Conservation (phyloP, 2,888 invertebrate species). For the Drosophila cognata region DNA sequence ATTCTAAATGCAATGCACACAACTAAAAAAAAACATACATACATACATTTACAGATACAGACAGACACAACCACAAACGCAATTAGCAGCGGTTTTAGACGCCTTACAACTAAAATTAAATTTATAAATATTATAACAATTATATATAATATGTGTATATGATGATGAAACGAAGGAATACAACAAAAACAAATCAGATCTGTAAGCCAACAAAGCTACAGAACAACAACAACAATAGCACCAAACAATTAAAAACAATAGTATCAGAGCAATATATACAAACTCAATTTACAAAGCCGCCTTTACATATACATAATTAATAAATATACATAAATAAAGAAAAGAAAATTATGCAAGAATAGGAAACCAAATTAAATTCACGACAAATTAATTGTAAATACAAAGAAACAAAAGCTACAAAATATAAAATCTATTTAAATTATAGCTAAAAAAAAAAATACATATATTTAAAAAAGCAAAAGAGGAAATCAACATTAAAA, state of each 20-base stretch:
- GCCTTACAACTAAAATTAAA: conserved; percentile 66
- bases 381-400: conserved; percentile 56
- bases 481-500: conserved; percentile 31
- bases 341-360: conserved; percentile 33
- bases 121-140: conserved; percentile 37
- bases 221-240: conserved; percentile 34
- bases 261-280: conserved; percentile 55
- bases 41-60: conserved; percentile 14
- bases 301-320: conserved; percentile 27
- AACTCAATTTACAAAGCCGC: conserved; percentile 44
- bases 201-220: conserved; percentile 32
- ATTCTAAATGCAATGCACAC: conserved; percentile 64
- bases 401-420: conserved; percentile 28
- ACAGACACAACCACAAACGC: conserved; percentile 47
- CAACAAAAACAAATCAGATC: conserved; percentile 17
- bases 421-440: conserved; percentile 47
- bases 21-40: conserved; percentile 17
- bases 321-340: conserved; percentile 19
- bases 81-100: conserved; percentile 75
- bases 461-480: conserved; percentile 35
- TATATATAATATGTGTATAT: conserved; percentile 37
- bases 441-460: conserved; percentile 40
- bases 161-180: conserved; percentile 28
- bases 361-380: conserved; percentile 52
- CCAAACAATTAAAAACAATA: conserved; percentile 38